A percentile compares a stretch with the other conserved stretches of the same genome.
Conservation (phyloP, 2,888 invertebrate genomes). For the Agrotis ipsilon region DNA sequence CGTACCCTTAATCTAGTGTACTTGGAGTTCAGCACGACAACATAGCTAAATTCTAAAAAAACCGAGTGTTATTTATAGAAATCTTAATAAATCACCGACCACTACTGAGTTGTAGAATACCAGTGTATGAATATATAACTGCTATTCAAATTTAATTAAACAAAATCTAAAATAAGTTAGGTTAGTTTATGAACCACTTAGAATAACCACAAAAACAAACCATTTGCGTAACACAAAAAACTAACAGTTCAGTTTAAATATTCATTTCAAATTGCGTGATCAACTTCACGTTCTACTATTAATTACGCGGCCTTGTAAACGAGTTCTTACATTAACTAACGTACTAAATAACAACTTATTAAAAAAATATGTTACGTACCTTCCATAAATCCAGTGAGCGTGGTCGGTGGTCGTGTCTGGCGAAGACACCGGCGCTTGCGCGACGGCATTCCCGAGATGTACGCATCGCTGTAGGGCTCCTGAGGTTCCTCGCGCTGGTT, state of each 20-base stretch:
- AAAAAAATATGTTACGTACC: constrained; percentile 66
- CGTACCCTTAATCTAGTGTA: no score
- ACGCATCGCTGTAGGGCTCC: constrained; percentile 95
- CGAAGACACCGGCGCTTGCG: constrained; percentile 95
- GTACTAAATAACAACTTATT: not conserved
- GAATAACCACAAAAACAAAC: not conserved
- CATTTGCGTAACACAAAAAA: not conserved
- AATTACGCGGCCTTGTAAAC: not conserved
- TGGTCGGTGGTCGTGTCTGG: constrained; percentile 76
- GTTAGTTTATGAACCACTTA: not conserved
- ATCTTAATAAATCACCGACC: no score
- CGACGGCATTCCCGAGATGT: constrained; percentile 96
- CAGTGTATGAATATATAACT: no score
- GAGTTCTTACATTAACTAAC: not conserved
- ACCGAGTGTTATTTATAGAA: no score
- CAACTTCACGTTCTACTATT: not conserved
- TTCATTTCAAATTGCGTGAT: not conserved
- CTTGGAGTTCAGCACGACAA: no score
- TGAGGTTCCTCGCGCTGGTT: constrained; percentile 92
- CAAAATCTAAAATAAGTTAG: no score
- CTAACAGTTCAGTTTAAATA: not conserved
- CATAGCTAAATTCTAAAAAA: no score
- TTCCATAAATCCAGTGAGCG: constrained; percentile 77
- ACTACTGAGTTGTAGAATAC: no score
- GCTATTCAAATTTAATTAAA: no score